These are phyloP conservation scores for Lepeophtheirus nordmannii DNA, from an alignment of 2,888 invertebrate species.

Conservation along the genomic window DNA sequence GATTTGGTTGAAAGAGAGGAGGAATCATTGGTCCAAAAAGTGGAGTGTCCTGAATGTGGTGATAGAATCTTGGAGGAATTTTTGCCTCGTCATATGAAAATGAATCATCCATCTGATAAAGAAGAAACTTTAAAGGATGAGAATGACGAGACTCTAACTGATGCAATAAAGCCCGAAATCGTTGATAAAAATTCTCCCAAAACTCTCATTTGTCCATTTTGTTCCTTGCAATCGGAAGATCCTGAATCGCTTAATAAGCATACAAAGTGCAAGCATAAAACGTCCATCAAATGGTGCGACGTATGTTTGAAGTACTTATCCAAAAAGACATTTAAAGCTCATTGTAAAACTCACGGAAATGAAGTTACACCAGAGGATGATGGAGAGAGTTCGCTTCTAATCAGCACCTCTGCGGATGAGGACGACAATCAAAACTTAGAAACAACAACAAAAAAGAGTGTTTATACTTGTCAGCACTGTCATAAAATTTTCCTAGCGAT, in stretches of 20 bases:
- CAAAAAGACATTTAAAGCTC: slow-evolving; percentile 7
- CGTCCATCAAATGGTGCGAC: slow-evolving; percentile 6
- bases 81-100: not conserved
- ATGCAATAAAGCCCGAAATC: not conserved
- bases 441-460: not conserved
- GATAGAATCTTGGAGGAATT: not conserved
- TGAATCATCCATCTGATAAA: not conserved
- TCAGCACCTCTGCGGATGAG: not conserved
- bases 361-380: not conserved
- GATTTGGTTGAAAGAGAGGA: not conserved
- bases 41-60: not conserved
- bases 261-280: slow-evolving; percentile 9
- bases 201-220: slow-evolving; percentile 4
- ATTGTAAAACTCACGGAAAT: not conserved
- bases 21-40: not conserved
- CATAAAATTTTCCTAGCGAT: slow-evolving; percentile 4
- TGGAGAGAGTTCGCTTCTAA: not conserved
- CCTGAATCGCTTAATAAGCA: not conserved
- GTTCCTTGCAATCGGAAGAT: not conserved
- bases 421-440: not conserved
- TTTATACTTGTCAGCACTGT: not conserved
- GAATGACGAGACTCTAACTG: not conserved
- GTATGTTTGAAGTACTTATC: not conserved
- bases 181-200: not conserved
- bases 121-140: not conserved